Evolutionary conservation across 2,113 vertebrate species (phyloP).

Genomic region (Rhinolophus sinicus): DNA sequence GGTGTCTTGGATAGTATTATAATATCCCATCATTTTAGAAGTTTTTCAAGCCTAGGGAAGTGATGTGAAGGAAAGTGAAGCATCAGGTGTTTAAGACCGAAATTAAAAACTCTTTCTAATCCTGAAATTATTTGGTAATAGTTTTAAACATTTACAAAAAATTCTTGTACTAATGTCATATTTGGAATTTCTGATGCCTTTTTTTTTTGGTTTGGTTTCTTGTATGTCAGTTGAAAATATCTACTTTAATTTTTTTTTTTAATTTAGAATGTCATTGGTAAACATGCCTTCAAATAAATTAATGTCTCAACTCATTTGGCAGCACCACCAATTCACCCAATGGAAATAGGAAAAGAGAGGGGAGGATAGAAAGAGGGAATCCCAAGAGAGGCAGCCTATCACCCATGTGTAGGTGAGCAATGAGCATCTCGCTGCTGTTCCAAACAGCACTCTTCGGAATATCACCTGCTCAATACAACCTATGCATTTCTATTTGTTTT

Average conservation of each 20-base stretch:
- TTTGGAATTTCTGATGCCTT: not conserved
- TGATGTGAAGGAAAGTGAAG: not conserved
- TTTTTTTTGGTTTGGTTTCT: not conserved
- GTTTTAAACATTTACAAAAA: not conserved
- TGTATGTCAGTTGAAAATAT: not conserved
- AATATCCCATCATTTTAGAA: not conserved
- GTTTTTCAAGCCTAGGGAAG: not conserved
- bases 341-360: not conserved
- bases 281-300: not conserved
- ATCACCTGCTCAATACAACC: not conserved
- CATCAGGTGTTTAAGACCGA: not conserved
- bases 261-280: not conserved
- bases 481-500: not conserved
- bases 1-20: not conserved
- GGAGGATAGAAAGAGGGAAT: not conserved
- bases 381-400: not conserved
- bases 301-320: not conserved
- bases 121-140: not conserved
- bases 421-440: not conserved
- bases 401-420: not conserved
- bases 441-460: not conserved
- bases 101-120: not conserved
- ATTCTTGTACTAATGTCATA: not conserved
- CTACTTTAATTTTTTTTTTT: not conserved
- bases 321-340: not conserved